Percentiles rank a stretch among this genome's conserved stretches.
phyloP scores from a whole-genome alignment of 2,888 invertebrate species.

The Drosophila eohydei region DNA sequence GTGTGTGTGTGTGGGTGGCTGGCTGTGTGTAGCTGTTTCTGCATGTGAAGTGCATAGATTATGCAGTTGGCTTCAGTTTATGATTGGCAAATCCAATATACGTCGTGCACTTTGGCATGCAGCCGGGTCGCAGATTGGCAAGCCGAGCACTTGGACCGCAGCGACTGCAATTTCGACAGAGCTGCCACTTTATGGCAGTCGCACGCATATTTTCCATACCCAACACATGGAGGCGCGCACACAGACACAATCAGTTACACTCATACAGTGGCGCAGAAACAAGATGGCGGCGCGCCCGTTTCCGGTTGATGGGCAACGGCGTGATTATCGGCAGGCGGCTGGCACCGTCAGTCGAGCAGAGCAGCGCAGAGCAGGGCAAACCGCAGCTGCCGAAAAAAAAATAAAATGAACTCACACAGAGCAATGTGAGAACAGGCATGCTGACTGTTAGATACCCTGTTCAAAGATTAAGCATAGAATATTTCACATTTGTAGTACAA shows the following conservation, averaged over 20 bases:
- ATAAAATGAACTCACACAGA: background rate
- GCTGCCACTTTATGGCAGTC: slow-evolving; percentile 77
- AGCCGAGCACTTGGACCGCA: slow-evolving; percentile 52
- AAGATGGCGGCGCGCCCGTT: slow-evolving; percentile 76
- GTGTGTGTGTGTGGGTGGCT: slow-evolving; percentile 3
- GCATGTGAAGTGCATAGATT: slow-evolving; percentile 76
- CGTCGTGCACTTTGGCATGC: slow-evolving; percentile 77
- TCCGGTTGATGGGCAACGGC: slow-evolving; percentile 77
- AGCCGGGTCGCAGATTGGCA: slow-evolving; percentile 72
- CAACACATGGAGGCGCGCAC: slow-evolving; percentile 22
- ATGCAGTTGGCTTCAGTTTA: slow-evolving; percentile 81
- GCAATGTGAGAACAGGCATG: background rate
- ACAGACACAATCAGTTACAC: slow-evolving; percentile 26
- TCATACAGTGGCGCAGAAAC: slow-evolving; percentile 52
- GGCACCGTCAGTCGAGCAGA: slow-evolving; percentile 22
- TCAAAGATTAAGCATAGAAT: background rate
- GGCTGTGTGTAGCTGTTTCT: slow-evolving; percentile 43
- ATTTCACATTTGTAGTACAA: too few species aligned
- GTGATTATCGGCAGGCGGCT: slow-evolving; percentile 77
- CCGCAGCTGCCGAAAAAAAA: slow-evolving; percentile 61
- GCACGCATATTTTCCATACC: slow-evolving; percentile 72
- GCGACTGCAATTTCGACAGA: slow-evolving; percentile 60
- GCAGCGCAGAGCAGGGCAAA: slow-evolving; percentile 51
- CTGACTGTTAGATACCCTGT: slow-evolving; percentile 8
- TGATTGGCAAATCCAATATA: slow-evolving; percentile 79